Evolutionary conservation across 1,140 invertebrate genomes (phyloP).

Genomic region (Hestina assimilis): DNA sequence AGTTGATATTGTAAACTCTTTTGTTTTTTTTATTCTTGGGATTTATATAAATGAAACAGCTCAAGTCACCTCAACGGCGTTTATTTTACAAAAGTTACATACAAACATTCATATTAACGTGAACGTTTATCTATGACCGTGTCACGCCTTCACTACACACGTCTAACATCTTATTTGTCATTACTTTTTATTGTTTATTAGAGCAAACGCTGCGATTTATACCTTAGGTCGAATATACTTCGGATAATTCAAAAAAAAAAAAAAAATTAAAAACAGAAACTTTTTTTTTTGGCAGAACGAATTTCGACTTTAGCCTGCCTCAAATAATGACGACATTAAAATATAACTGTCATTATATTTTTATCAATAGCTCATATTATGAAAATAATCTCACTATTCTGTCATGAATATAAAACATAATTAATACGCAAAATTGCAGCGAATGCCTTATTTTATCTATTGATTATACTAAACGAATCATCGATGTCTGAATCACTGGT

Average conservation of each 20-base stretch:
- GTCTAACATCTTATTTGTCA: slow-evolving; percentile 38
- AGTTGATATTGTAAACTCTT: too few relatives aligned
- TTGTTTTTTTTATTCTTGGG: too few relatives aligned
- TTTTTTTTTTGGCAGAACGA: too few relatives aligned
- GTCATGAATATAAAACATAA: too few relatives aligned
- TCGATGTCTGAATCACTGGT: slow-evolving; percentile 24
- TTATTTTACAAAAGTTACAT: slow-evolving; percentile 75
- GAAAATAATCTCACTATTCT: too few relatives aligned
- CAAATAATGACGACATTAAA: too few relatives aligned
- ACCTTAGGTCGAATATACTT: not conserved
- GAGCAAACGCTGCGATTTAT: slow-evolving; percentile 22
- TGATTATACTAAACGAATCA: slow-evolving; percentile 14
- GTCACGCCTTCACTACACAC: slow-evolving; percentile 39
- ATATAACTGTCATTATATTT: too few relatives aligned
- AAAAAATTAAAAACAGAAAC: not conserved
- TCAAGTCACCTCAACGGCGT: slow-evolving; percentile 35
- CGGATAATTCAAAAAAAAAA: too few relatives aligned
- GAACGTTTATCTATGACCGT: slow-evolving; percentile 39
- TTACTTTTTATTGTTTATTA: slow-evolving; percentile 17
- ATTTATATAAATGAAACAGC: not conserved
- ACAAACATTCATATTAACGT: slow-evolving; percentile 67
- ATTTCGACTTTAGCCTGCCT: too few relatives aligned
- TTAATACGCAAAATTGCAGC: not conserved
- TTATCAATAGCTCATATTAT: too few relatives aligned
- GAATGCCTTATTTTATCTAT: slow-evolving; percentile 1